Conservation (phyloP, 2,888 invertebrate species). For the Cecidostiba fungosa region DNA sequence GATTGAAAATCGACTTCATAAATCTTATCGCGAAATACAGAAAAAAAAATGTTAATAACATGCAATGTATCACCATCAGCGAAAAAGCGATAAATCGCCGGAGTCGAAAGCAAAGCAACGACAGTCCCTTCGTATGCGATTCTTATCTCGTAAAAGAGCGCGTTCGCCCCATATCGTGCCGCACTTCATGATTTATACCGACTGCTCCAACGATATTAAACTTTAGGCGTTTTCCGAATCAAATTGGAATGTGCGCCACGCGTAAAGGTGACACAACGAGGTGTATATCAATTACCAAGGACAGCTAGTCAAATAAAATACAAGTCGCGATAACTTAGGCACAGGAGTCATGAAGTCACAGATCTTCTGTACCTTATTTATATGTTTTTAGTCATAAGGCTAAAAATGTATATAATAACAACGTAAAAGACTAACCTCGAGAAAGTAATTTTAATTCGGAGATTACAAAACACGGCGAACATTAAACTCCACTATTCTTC, state of each 20-base stretch:
- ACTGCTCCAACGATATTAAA: conserved; percentile 51
- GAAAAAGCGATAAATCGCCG: neutral
- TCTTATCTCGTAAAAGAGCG: conserved; percentile 44
- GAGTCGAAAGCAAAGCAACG: neutral
- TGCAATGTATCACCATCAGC: conserved; percentile 18
- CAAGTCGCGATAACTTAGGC: neutral
- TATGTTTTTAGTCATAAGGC: neutral
- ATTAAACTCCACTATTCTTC: neutral
- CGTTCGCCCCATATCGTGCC: conserved; percentile 9
- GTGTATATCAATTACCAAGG: conserved; percentile 58
- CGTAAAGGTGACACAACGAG: neutral
- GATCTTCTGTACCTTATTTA: neutral
- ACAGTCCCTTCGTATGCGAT: neutral
- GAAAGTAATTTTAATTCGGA: neutral
- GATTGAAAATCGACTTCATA: neutral
- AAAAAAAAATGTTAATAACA: neutral
- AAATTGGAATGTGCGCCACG: conserved; percentile 30
- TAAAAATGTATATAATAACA: neutral
- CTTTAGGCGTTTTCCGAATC: conserved; percentile 39
- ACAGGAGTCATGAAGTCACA: neutral
- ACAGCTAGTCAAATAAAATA: conserved; percentile 51
- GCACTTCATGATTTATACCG: conserved; percentile 45
- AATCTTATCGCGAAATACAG: neutral
- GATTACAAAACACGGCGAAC: neutral
- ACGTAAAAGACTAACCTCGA: neutral